Evolutionary conservation across 2,797 vertebrate genomes (phyloP).

Genomic region (Mycteria americana): DNA sequence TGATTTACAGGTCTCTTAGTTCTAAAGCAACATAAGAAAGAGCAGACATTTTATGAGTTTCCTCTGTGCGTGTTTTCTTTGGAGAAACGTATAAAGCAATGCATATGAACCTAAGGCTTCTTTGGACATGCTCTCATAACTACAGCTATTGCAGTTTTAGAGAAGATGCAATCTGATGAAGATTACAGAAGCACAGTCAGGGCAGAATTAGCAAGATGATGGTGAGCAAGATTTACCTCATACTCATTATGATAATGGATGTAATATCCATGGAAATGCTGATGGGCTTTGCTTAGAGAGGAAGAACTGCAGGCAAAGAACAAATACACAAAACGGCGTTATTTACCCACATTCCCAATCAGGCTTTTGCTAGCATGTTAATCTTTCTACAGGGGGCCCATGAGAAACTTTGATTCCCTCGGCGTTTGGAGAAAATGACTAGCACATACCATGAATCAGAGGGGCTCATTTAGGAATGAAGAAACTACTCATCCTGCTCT

Average conservation of each 20-base stretch:
- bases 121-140: neutral
- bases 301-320: conserved; percentile 52
- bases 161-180: neutral
- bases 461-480: conserved; percentile 48
- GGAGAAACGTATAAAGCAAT: neutral
- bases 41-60: conserved; percentile 45
- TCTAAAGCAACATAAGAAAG: conserved; percentile 29
- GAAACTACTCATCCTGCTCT: conserved; percentile 58
- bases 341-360: conserved; percentile 32
- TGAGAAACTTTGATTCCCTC: conserved; percentile 33
- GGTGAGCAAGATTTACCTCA: conserved; percentile 42
- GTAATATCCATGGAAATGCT: conserved; percentile 57
- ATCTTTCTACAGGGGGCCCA: conserved; percentile 36
- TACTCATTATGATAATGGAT: conserved; percentile 49
- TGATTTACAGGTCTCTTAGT: conserved; percentile 70
- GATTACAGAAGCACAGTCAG: conserved; percentile 10
- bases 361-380: neutral
- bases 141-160: neutral
- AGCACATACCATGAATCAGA: conserved; percentile 37
- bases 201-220: conserved; percentile 36
- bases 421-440: conserved; percentile 28
- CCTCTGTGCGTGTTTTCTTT: conserved; percentile 28
- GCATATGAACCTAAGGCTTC: neutral
- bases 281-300: conserved; percentile 38
- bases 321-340: conserved; percentile 20